Evolutionary conservation across 2,113 vertebrate genomes (phyloP).

Genomic region (Callospermophilus lateralis): DNA sequence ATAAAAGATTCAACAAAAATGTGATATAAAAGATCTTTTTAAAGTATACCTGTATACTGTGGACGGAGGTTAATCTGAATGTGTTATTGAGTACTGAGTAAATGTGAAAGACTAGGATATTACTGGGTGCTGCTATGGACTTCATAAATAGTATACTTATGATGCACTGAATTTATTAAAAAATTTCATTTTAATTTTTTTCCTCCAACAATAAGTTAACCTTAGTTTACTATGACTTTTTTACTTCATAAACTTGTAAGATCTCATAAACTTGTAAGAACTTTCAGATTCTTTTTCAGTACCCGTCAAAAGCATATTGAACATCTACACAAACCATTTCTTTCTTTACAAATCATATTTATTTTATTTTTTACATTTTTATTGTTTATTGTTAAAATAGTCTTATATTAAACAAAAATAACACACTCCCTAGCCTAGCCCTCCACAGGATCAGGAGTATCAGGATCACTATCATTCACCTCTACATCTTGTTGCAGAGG

Average conservation of each 20-base stretch:
- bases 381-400: too few species aligned
- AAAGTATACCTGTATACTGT: background rate
- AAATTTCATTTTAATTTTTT: background rate
- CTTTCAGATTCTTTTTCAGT: background rate
- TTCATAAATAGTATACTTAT: background rate
- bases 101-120: background rate
- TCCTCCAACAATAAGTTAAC: background rate
- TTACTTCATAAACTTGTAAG: background rate
- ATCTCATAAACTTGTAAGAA: background rate
- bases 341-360: background rate
- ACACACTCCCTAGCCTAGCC: background rate
- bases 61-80: too few species aligned
- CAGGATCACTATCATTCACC: background rate
- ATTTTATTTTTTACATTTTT: background rate
- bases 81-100: background rate
- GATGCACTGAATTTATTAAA: background rate
- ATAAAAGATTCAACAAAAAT: background rate
- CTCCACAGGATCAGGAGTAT: too few species aligned
- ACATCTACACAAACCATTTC: background rate
- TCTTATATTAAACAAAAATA: too few species aligned
- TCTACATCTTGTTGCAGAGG: background rate
- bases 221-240: background rate
- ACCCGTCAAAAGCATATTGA: background rate
- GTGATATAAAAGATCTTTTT: background rate
- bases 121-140: background rate